Evolutionary conservation across 1,140 invertebrate species (phyloP), one percentile per base, ranked within the genome.

Genomic region (Drosophila ogumai): DNA sequence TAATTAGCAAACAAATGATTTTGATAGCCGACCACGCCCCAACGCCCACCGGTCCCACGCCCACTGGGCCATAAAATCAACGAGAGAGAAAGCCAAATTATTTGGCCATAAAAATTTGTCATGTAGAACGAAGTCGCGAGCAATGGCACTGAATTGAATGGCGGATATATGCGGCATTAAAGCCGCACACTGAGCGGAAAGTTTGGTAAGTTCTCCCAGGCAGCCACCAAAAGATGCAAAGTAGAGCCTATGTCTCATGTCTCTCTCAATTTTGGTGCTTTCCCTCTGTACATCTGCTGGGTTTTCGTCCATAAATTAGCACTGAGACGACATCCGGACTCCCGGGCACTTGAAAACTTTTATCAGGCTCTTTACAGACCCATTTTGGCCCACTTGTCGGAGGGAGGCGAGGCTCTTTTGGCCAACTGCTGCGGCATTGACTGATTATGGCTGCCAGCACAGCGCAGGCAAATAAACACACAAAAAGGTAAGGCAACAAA

Each of bases 1-100:
- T 81, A 84, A 84, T 84, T 84, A 85, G 78, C 82, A 77, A 69
- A 73, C 78, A 84, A 84, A 85, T 81, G 73, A 84, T 73, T 85
- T 81, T 81, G 25, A 77, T 77, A 78, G 59, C 56, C 46, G 9
- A 25, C 36, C 55, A 56, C 49, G 41, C 59, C 71, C 34, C 25
- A 71, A 72, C 66, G 44, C 40, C 43, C n/a, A 32, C 6, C 13
- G 5, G 19, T 49, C 56, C 31, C n/a, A 3, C 60, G 22, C 47
- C 64, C 41, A 38, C 25, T 47, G 25, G 40, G 71, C 57, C 65
- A 76, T 82, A 65, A 82, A 87, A 75, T 79, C 41, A 79, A 75
- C 60, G 57, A 38, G 61, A 87, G 68, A 46, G 56, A 75, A 68
- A 78, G 50, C 79, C 66, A 82, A 86, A 86, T 86, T 82, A 86